Percentiles rank a stretch among this genome's conserved stretches.
Evolutionary conservation across 1,140 invertebrate species (phyloP).

Genomic region (Dinothrombium tinctorium): DNA sequence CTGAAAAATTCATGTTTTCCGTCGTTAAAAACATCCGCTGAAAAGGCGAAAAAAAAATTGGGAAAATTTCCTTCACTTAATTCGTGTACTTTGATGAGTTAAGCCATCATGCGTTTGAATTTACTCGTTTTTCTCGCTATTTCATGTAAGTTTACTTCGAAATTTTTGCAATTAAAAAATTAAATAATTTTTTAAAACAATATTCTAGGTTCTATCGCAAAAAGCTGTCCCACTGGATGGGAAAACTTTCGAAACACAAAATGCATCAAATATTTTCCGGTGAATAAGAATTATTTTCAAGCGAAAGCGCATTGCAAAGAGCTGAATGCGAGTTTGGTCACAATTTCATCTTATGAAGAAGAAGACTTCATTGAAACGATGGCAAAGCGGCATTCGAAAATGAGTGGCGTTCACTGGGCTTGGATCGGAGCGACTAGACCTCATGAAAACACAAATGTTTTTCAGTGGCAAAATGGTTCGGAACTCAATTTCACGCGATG

Average conservation of each 20-base stretch:
- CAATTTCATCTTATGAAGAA: not conserved
- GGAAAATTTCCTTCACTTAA: too few relatives aligned
- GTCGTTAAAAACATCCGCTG: too few relatives aligned
- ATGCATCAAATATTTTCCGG: not conserved
- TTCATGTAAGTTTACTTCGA: too few relatives aligned
- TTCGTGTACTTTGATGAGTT: too few relatives aligned
- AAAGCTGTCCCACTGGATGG: not conserved
- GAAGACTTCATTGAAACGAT: not conserved
- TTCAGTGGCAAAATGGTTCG: not conserved
- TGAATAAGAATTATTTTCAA: not conserved
- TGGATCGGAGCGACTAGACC: not conserved
- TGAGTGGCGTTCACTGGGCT: not conserved
- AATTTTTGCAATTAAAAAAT: too few relatives aligned
- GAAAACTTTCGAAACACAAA: not conserved
- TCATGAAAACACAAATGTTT: not conserved
- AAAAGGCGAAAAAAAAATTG: too few relatives aligned
- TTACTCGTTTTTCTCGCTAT: too few relatives aligned
- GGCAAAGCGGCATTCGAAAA: not conserved
- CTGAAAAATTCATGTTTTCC: too few relatives aligned
- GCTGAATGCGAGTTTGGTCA: not conserved
- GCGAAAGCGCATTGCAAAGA: not conserved
- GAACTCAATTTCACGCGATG: not conserved
- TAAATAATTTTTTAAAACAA: too few relatives aligned
- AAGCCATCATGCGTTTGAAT: too few relatives aligned
- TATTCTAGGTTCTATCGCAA: too few relatives aligned